Base-by-base conservation (phyloP, 2,888 invertebrate species). In the Venustoraphidia nigricollis region DNA sequence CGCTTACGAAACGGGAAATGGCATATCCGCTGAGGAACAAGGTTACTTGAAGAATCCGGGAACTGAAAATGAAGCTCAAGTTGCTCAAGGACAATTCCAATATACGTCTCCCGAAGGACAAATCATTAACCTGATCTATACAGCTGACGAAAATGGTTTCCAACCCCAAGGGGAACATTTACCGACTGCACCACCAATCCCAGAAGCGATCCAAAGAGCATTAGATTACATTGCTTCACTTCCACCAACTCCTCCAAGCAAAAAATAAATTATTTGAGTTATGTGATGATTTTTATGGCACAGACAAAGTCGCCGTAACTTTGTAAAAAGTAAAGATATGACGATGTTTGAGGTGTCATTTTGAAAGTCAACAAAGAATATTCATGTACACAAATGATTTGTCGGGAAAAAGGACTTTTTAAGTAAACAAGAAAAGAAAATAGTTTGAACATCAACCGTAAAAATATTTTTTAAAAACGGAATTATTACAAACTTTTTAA, bases 91-190 rank as follows among this genome's bases (percentile, higher is more conserved):
- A 56, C 73, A 75, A 57, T 79, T 69, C 59, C 70, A 73, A 53
- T 80, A 77, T 54, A 75, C 75, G 1, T 73, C 71, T 1, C 75
- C 75, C 11, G 75, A 76, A 55, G 75, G 75, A 53, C 52, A 61
- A 53, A 55, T 57, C 6, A 58, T 62, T 27, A 71, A 75, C 55
- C 58, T 82, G 50, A 66, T 70, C 1, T 83, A 83, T 65, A 64
- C 75, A 38, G 81, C 83, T 46, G 76, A 83, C 58, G 82, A 83
- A 61, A 81, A 81, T 54, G 82, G 82, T 45, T 81, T 71, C 69
- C 77, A 78, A 60, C 78, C 81, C 9, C 71, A 68, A 56, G 76
- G 76, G n/a, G 68, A 68, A 14, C 77, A 77, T 56, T 61, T 79
- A 2, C 79, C 79, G 36, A 77, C 76, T 1, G 71, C 82, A 34